Evolutionary conservation across 2,113 vertebrate genomes (phyloP), one percentile per base, ranked within the genome.

Genomic region (Numida meleagris): DNA sequence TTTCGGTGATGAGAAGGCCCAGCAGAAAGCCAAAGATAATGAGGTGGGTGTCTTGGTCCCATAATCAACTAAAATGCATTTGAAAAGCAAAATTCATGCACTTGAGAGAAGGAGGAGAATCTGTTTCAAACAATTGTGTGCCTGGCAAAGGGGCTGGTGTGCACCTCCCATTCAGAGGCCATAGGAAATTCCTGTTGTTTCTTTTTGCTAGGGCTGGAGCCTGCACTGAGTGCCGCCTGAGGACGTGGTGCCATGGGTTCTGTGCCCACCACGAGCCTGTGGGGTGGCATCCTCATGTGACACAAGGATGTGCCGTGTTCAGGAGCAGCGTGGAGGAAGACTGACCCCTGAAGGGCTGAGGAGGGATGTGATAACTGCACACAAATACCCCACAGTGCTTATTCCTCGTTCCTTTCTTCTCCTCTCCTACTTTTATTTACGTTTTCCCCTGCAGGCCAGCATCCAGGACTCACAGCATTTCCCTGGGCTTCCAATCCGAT

Each of bases 111-210:
- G n/a, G 6, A 66, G 27, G 17, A 72, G 24, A 34, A 23, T 43
- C 24, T 65, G 1, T 10, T 74, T n/a, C 0, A 5, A 12, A n/a
- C 1, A 7, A 9, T 5, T 29, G 45, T 11, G 24, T 24, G 2
- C 33, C 17, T 8, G 0, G 51, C 2, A 5, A 36, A 58, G 11
- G 33, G 12, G 7, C 70, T 31, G 40, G 5, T 21, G 19, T 38
- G 48, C 42, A 25, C 6, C 7, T 21, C 20, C 45, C 48, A 6
- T n/a, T 13, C 10, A 6, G 17, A 57, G 55, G 17, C 55, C 31
- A 20, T 8, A 7, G 31, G 31, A 57, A 57, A 57, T n/a, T 55
- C 29, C 53, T 33, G 51, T 6, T 55, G 31, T 55, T 55, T 19
- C 53, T 55, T 11, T 19, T 9, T 55, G 53, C 53, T 15, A 6